These are phyloP conservation scores for Bradynema listronoti DNA, from an alignment of 1,140 invertebrate species.

Conservation along the genomic window DNA sequence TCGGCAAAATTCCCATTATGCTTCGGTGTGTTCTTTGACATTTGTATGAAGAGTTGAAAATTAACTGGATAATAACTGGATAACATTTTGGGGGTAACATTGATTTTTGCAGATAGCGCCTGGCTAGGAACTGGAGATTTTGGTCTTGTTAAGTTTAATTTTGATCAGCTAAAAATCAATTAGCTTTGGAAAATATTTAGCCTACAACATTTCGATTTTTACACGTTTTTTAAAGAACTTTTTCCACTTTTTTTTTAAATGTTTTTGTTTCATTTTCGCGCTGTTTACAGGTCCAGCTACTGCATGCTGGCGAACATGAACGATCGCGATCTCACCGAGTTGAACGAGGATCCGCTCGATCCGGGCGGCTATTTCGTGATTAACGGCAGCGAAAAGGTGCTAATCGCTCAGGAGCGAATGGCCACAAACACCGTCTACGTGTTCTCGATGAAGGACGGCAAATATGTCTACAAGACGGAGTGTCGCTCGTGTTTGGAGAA, in stretches of 20 bases:
- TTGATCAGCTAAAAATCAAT: too few species aligned
- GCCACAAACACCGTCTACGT: constrained; percentile 98
- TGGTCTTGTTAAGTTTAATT: too few species aligned
- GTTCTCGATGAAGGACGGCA: constrained; percentile 87
- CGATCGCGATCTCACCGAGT: constrained; percentile 93
- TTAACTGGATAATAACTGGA: too few species aligned
- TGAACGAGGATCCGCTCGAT: constrained; percentile 97
- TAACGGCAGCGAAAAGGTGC: constrained; percentile 86
- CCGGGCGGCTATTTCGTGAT: constrained; percentile 94
- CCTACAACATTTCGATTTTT: too few species aligned
- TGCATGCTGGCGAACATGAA: constrained; percentile 84
- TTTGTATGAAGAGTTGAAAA: too few species aligned
- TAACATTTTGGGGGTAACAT: too few species aligned
- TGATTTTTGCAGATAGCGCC: too few species aligned
- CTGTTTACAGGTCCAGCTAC: constrained; percentile 70
- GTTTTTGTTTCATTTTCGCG: neutral
- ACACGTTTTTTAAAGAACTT: too few species aligned
- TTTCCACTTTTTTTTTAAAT: neutral
- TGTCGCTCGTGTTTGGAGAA: constrained; percentile 90
- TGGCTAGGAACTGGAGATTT: too few species aligned
- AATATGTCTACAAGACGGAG: constrained; percentile 95
- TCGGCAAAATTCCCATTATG: constrained; percentile 99
- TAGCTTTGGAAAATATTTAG: too few species aligned
- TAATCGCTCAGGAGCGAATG: constrained; percentile 99
- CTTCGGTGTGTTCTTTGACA: constrained; percentile 64